Evolutionary conservation across 2,888 invertebrate genomes (phyloP), one percentile per base, ranked within the genome.

Genomic region (Cerastis leucographa): DNA sequence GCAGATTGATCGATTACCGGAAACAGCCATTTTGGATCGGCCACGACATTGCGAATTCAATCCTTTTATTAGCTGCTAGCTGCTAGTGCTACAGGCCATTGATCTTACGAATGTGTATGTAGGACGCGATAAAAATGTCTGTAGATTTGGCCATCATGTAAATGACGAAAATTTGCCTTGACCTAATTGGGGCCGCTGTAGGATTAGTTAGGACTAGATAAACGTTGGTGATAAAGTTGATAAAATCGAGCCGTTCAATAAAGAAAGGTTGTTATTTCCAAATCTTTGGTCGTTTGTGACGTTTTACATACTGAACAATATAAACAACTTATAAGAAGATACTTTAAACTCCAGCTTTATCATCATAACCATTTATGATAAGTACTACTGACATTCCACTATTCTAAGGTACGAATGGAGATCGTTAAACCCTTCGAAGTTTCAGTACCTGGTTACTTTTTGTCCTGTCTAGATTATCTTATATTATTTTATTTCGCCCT

Each of bases 1-100:
- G 93, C 94, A 93, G 93, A 94, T 94, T 95, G 95, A 95, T 95
- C 93, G 94, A 94, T 94, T 89, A 89, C 94, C 93, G 95, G 95
- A 95, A 92, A 90, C 89, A 87, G 90, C 85, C 90, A 92, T 93
- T 88, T 81, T 84, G 84, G 56, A 78, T 74, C 54, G 61, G 64
- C 87, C 71, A 77, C 85, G 76, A 84, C 86, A 79, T 85, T 85
- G 84, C 84, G 73, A 85, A 83, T 84, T 78, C 61, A 71, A 74
- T 80, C 76, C 80, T 80, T 66, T 74, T 76, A 83, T 71, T 71
- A 19, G 29, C 17, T 40, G 25, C 46, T 49, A 42, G 74, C n/a
- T 59, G 42, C 29, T 56, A 29, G 64, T 42, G n/a, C 46, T 25
- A 35, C 22, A 73, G 80, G 81, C 70, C 78, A 64, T 79, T 84